Evolutionary conservation across 2,797 vertebrate genomes (phyloP).

Genomic region (Eupleurogrammus muticus): DNA sequence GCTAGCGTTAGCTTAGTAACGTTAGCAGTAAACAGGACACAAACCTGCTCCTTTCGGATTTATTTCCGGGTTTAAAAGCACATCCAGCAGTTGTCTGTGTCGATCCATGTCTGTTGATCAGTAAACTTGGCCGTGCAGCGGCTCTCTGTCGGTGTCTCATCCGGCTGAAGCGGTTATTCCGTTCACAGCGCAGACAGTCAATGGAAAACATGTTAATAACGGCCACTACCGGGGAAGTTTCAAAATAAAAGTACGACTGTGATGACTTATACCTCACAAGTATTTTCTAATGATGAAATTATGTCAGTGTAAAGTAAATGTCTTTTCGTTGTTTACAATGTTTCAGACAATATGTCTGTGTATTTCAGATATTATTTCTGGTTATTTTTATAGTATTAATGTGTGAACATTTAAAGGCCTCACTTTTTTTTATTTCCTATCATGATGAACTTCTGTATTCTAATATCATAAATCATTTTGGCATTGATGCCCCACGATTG

Average conservation of each 20-base stretch:
- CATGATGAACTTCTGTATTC: no score
- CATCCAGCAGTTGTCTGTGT: background rate
- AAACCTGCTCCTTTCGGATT: background rate
- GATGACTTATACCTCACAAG: no score
- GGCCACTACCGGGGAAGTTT: background rate
- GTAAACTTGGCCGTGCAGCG: background rate
- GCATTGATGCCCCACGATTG: no score
- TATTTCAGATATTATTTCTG: no score
- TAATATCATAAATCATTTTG: no score
- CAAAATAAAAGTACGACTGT: background rate
- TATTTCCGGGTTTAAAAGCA: background rate
- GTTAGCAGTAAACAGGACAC: background rate
- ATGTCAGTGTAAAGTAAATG: no score
- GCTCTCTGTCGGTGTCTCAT: background rate
- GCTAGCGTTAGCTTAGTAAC: conserved; percentile 3
- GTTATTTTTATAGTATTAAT: no score
- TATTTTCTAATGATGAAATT: no score
- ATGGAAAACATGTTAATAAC: background rate
- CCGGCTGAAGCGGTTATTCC: background rate
- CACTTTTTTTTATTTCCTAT: no score
- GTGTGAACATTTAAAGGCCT: no score
- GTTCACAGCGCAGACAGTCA: background rate
- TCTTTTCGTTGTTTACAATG: no score
- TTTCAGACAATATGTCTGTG: no score
- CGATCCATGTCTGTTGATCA: background rate